phyloP scores from a whole-genome alignment of 2,797 vertebrate genomes.

The Acipenser ruthenus region DNA sequence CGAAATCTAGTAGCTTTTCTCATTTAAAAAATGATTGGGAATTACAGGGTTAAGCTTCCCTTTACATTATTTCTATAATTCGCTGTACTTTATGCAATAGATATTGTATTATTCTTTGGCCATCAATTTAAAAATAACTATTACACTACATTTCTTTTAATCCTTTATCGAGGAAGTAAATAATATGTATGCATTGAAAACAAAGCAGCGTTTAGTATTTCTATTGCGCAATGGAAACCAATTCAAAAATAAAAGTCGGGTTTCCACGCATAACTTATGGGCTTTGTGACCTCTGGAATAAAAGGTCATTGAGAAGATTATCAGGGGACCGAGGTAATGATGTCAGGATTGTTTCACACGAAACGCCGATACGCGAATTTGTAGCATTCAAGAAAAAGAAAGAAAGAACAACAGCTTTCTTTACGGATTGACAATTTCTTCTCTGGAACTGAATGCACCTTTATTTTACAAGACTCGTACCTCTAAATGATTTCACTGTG shows the following conservation, averaged over 20 bases:
- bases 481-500: slow-evolving; percentile 1
- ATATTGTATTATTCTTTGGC: slow-evolving; percentile 10
- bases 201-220: slow-evolving; percentile 5
- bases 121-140: slow-evolving; percentile 5
- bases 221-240: slow-evolving; percentile 7
- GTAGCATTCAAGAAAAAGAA: not conserved
- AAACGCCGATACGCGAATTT: slow-evolving; percentile 5
- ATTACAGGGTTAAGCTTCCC: slow-evolving; percentile 2
- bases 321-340: slow-evolving; percentile 12
- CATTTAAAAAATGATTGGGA: too few relatives aligned
- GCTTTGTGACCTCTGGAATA: slow-evolving; percentile 17
- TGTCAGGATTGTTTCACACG: slow-evolving; percentile 16
- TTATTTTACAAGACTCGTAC: not conserved
- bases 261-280: slow-evolving; percentile 17
- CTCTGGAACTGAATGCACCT: not conserved
- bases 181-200: slow-evolving; percentile 11
- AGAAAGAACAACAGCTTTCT: slow-evolving; percentile 2
- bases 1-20: too few relatives aligned
- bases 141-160: slow-evolving; percentile 7
- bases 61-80: slow-evolving; percentile 7
- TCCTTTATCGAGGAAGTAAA: slow-evolving; percentile 5
- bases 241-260: slow-evolving; percentile 5
- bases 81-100: slow-evolving; percentile 11
- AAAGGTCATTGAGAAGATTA: slow-evolving; percentile 14
- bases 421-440: not conserved